Conservation (phyloP, 1,140 invertebrate genomes). For the Nasonia longicornis region DNA sequence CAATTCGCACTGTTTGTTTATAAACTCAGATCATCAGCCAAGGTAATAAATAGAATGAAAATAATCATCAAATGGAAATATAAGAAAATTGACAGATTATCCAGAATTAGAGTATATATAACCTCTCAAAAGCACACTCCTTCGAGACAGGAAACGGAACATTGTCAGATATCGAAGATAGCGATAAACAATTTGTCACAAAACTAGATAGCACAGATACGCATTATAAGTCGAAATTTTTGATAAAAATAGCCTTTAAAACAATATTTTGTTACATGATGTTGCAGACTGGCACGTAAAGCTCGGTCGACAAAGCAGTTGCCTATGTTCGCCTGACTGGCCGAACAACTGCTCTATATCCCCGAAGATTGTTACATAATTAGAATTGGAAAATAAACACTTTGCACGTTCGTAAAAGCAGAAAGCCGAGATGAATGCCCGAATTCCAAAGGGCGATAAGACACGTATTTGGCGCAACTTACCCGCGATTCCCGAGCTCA, state of each 20-base stretch:
- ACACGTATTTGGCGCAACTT: slow-evolving; percentile 39
- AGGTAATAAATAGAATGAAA: no score
- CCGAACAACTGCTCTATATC: neutral
- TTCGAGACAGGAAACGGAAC: neutral
- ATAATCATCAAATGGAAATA: neutral
- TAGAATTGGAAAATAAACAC: slow-evolving; percentile 37
- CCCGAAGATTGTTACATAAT: slow-evolving; percentile 37
- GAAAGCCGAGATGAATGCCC: neutral
- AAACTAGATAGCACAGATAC: neutral
- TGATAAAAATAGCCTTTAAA: slow-evolving; percentile 8
- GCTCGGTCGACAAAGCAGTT: slow-evolving; percentile 20
- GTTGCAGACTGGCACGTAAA: neutral
- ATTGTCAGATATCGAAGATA: no score
- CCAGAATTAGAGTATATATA: neutral
- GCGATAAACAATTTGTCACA: neutral
- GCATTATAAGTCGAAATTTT: neutral
- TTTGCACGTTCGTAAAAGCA: neutral
- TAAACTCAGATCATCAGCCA: no score
- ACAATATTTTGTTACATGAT: slow-evolving; percentile 25
- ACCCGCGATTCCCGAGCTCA: slow-evolving; percentile 72
- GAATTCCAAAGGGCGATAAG: neutral
- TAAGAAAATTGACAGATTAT: slow-evolving; percentile 1
- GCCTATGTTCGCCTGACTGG: neutral
- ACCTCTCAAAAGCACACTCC: neutral
- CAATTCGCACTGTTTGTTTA: no score